phyloP scores from a whole-genome alignment of 1,140 invertebrate species.

The Teleogryllus occipitalis region DNA sequence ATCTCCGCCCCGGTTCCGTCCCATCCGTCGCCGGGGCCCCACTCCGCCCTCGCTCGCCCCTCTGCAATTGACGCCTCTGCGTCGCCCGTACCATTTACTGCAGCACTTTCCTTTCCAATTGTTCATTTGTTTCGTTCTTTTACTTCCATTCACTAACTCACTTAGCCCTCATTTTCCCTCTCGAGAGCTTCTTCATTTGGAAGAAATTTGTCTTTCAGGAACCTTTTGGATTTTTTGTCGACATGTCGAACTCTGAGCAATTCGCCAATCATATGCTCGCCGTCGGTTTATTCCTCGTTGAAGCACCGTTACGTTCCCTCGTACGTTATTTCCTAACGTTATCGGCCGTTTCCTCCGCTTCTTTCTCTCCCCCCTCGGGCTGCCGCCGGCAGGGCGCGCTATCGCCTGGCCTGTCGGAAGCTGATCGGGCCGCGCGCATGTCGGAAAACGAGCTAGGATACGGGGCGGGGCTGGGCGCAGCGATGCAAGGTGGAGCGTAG shows the following conservation, averaged over 20 bases:
- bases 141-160: not conserved
- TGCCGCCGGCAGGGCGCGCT: not conserved
- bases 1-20: too few relatives aligned
- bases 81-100: not conserved
- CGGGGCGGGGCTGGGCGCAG: too few relatives aligned
- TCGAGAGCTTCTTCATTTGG: not conserved
- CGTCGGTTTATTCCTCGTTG: not conserved
- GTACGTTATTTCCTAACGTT: not conserved
- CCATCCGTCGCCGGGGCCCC: too few relatives aligned
- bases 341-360: not conserved
- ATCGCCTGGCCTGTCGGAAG: not conserved
- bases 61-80: not conserved
- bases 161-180: not conserved
- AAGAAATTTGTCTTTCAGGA: not conserved
- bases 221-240: not conserved
- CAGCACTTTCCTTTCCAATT: not conserved
- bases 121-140: not conserved
- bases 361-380: not conserved
- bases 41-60: too few relatives aligned
- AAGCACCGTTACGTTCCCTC: not conserved
- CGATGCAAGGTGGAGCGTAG: too few relatives aligned
- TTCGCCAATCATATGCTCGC: not conserved
- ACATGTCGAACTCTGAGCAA: not conserved
- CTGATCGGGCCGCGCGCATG: not conserved
- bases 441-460: not conserved